Conservation (phyloP, 2,888 invertebrate species). For the Dynastes hyllus region DNA sequence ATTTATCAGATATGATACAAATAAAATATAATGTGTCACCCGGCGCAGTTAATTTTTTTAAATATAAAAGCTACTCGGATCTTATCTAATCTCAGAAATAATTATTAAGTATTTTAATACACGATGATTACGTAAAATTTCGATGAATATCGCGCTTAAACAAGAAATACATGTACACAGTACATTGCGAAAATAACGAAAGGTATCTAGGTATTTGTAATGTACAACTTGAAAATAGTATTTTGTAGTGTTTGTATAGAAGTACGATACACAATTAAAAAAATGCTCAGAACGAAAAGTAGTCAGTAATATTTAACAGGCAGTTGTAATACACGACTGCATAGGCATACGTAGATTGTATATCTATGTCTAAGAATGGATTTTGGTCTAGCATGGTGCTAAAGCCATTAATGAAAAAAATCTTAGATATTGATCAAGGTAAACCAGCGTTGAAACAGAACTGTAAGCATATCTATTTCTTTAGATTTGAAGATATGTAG, state of each 20-base stretch:
- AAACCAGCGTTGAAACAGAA: slow-evolving; percentile 7
- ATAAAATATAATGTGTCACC: slow-evolving; percentile 7
- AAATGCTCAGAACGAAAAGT: background rate
- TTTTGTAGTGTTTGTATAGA: background rate
- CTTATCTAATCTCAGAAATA: slow-evolving; percentile 15
- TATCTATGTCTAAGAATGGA: background rate
- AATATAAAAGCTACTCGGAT: background rate
- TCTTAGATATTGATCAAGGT: slow-evolving; percentile 20
- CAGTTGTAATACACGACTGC: background rate
- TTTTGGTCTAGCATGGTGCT: background rate
- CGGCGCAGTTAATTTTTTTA: background rate
- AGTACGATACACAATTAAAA: background rate
- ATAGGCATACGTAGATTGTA: background rate
- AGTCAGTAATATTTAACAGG: background rate
- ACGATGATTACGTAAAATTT: slow-evolving; percentile 9
- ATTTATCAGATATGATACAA: background rate
- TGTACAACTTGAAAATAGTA: no score
- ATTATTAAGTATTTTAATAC: slow-evolving; percentile 10
- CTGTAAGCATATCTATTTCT: background rate
- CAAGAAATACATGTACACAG: background rate
- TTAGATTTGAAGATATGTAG: background rate
- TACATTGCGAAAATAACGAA: background rate
- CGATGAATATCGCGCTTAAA: background rate
- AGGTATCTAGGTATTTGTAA: background rate
- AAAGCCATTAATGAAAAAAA: background rate